A percentile compares a stretch with the other conserved stretches of the same genome.
Conservation (phyloP, 2,888 invertebrate genomes). For the Choreutis nemorana region DNA sequence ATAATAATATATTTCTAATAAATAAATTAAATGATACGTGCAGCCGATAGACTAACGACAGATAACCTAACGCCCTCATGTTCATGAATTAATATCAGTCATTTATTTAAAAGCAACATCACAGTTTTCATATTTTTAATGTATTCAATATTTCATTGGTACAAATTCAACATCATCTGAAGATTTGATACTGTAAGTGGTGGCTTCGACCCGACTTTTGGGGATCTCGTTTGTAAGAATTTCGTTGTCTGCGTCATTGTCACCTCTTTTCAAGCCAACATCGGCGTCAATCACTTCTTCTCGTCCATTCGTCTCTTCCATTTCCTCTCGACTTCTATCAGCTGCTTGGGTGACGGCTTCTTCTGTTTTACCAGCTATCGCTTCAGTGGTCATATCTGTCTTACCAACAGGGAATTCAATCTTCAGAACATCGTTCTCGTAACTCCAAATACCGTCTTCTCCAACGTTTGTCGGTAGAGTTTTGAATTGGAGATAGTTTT, state of each 20-base stretch:
- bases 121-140: too few relatives aligned
- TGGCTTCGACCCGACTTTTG: constrained; percentile 26
- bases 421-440: constrained; percentile 24
- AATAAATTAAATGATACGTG: too few relatives aligned
- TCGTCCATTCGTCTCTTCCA: constrained; percentile 17
- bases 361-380: constrained; percentile 12
- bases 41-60: too few relatives aligned
- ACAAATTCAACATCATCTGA: constrained; percentile 45
- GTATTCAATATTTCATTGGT: too few relatives aligned
- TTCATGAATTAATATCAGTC: too few relatives aligned
- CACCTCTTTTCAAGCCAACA: constrained; percentile 21
- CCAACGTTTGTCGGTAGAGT: constrained; percentile 29
- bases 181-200: constrained; percentile 44
- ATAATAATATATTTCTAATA: too few relatives aligned
- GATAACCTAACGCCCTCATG: too few relatives aligned
- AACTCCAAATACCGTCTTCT: constrained; percentile 37
- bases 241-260: constrained; percentile 15
- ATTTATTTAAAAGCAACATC: too few relatives aligned
- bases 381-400: constrained; percentile 8
- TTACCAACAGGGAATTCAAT: constrained; percentile 29
- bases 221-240: constrained; percentile 29
- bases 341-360: too few relatives aligned
- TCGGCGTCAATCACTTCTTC: constrained; percentile 20
- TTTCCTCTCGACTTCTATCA: constrained; percentile 27
- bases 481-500: constrained; percentile 29